Evolutionary conservation across 2,888 invertebrate genomes (phyloP).

Genomic region (Lycaena phlaeas): DNA sequence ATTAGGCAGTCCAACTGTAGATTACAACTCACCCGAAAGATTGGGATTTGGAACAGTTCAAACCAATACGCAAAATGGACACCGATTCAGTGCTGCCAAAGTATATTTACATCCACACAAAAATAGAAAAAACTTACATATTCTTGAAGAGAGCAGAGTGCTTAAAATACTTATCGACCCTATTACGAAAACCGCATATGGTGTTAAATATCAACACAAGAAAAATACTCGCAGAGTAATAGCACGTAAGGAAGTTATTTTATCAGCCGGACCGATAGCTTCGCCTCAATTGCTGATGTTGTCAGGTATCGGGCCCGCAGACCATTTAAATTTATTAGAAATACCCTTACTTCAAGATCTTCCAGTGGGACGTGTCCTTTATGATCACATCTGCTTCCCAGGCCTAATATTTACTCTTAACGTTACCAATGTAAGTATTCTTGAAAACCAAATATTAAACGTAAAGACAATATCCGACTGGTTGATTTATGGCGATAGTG

Average conservation of each 20-base stretch:
- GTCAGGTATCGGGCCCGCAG: slow-evolving; percentile 78
- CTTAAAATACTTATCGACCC: slow-evolving; percentile 78
- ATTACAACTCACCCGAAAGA: slow-evolving; percentile 77
- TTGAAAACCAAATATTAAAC: slow-evolving; percentile 30
- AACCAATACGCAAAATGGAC: slow-evolving; percentile 72
- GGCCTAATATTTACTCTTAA: slow-evolving; percentile 58
- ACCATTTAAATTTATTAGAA: slow-evolving; percentile 64
- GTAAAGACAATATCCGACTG: slow-evolving; percentile 33
- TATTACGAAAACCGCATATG: slow-evolving; percentile 75
- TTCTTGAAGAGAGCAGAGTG: slow-evolving; percentile 76
- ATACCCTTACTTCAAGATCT: slow-evolving; percentile 76
- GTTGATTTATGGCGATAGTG: slow-evolving; percentile 53
- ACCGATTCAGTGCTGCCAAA: slow-evolving; percentile 77
- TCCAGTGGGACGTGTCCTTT: slow-evolving; percentile 78
- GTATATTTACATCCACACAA: slow-evolving; percentile 76
- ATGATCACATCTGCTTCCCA: slow-evolving; percentile 75
- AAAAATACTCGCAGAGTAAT: slow-evolving; percentile 53
- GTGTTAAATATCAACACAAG: slow-evolving; percentile 77
- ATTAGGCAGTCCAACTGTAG: slow-evolving; percentile 77
- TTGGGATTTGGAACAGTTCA: slow-evolving; percentile 79
- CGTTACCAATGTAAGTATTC: slow-evolving; percentile 41
- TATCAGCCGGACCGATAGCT: slow-evolving; percentile 90
- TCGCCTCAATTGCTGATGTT: slow-evolving; percentile 93
- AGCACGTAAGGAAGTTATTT: slow-evolving; percentile 85
- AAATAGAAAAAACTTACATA: slow-evolving; percentile 76